phyloP scores from a whole-genome alignment of 2,888 invertebrate genomes.

The Escarpia spicata region DNA sequence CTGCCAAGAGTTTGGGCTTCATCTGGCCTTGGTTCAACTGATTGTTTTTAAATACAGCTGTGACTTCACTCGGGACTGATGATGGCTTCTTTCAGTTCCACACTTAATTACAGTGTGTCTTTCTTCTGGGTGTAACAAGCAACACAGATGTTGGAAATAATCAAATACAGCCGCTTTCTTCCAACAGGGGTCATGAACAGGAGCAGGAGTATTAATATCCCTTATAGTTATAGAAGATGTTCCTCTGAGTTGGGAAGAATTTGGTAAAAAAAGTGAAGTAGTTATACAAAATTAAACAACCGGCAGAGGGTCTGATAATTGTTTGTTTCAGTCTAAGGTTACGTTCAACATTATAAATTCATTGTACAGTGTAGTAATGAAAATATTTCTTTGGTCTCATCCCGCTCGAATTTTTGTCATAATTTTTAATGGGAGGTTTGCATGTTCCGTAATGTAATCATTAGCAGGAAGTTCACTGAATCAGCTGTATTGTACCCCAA shows the following conservation, averaged over 20 bases:
- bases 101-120: not conserved
- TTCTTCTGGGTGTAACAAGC: not conserved
- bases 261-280: not conserved
- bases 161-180: not conserved
- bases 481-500: too few relatives aligned
- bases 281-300: not conserved
- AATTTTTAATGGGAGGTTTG: too few relatives aligned
- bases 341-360: too few relatives aligned
- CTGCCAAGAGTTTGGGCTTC: not conserved
- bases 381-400: too few relatives aligned
- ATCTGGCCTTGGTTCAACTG: not conserved
- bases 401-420: too few relatives aligned
- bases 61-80: not conserved
- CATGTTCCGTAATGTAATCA: too few relatives aligned
- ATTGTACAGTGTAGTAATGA: too few relatives aligned
- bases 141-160: not conserved
- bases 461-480: too few relatives aligned
- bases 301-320: too few relatives aligned
- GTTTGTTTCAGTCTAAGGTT: too few relatives aligned
- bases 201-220: not conserved
- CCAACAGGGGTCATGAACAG: not conserved
- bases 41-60: slow-evolving; percentile 8
- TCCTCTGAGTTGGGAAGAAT: not conserved
- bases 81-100: not conserved
- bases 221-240: not conserved